Evolutionary conservation across 2,797 vertebrate species (phyloP).

Genomic region (Cryptoblepharus egeriae): DNA sequence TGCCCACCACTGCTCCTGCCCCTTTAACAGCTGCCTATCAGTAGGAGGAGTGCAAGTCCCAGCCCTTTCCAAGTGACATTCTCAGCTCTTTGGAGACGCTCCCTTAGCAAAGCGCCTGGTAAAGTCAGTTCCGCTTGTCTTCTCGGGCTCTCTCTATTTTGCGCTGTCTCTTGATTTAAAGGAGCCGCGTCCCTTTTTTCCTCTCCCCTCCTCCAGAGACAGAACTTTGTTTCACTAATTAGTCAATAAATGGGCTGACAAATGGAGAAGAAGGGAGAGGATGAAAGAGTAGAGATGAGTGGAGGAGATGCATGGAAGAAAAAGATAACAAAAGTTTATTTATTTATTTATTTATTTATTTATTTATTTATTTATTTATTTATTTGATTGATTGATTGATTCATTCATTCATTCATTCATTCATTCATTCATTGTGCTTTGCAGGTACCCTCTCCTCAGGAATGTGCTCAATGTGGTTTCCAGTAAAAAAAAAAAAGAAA

Average conservation of each 20-base stretch:
- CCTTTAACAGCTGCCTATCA: background rate
- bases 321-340: no score
- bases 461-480: no score
- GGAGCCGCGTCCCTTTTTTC: background rate
- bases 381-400: no score
- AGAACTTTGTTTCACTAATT: background rate
- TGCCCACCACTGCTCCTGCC: no score
- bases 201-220: no score
- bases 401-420: no score
- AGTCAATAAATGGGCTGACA: background rate
- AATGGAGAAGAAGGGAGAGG: background rate
- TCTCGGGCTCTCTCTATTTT: background rate
- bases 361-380: no score
- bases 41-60: background rate
- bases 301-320: background rate
- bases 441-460: no score
- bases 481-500: no score
- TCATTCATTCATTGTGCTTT: no score
- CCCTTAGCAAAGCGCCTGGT: background rate
- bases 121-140: conserved; percentile 16
- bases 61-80: background rate
- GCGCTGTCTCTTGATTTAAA: background rate
- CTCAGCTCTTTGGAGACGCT: conserved; percentile 3
- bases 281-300: no score
- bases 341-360: no score